Percentiles rank a stretch among this genome's conserved stretches.
These are phyloP conservation scores for Oegoconia quadripuncta DNA, from an alignment of 2,888 invertebrate genomes.

Conservation along the genomic window DNA sequence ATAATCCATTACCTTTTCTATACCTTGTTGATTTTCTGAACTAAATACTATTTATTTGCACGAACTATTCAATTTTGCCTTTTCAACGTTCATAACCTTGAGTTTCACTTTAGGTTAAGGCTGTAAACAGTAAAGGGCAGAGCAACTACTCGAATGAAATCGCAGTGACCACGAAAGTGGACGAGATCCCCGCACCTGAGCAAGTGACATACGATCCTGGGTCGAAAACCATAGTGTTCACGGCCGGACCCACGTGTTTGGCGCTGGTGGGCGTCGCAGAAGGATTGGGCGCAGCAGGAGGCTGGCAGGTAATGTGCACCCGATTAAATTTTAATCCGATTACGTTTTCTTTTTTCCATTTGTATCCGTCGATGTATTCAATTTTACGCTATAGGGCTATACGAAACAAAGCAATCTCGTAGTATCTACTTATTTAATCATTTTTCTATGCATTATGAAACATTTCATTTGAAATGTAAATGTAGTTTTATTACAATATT, in stretches of 20 bases:
- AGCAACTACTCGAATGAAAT: constrained; percentile 93
- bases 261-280: constrained; percentile 88
- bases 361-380: neutral
- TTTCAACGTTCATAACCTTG: constrained; percentile 8
- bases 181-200: constrained; percentile 88
- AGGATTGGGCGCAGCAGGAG: constrained; percentile 71
- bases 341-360: neutral
- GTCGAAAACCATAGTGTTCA: constrained; percentile 86
- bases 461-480: too few relatives aligned
- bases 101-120: constrained; percentile 82
- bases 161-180: constrained; percentile 89
- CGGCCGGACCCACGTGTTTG: constrained; percentile 88
- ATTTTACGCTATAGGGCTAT: too few relatives aligned
- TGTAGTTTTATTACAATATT: too few relatives aligned
- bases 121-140: constrained; percentile 91
- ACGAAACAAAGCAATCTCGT: too few relatives aligned
- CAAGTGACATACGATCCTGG: constrained; percentile 91
- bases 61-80: too few relatives aligned
- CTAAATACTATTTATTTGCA: too few relatives aligned
- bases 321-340: too few relatives aligned
- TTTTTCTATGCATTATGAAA: too few relatives aligned
- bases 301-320: constrained; percentile 55
- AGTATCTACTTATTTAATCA: too few relatives aligned
- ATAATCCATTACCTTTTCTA: too few relatives aligned
- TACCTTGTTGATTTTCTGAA: too few relatives aligned